Evolutionary conservation across 2,113 vertebrate genomes (phyloP).

Genomic region (Apodemus sylvaticus): DNA sequence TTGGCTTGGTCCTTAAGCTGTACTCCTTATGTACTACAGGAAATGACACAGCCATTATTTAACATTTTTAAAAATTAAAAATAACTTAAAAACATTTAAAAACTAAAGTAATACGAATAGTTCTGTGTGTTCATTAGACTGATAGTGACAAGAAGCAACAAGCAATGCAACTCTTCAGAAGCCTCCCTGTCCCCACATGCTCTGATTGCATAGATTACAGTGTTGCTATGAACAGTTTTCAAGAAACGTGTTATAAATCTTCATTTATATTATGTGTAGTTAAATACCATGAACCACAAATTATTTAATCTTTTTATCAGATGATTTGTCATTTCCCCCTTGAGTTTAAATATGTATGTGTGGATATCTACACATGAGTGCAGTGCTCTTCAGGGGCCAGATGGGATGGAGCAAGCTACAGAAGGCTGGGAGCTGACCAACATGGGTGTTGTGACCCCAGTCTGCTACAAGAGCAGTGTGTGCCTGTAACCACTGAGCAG

Average conservation of each 20-base stretch:
- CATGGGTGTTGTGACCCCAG: background rate
- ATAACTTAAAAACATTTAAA: conserved; percentile 44
- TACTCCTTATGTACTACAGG: conserved; percentile 58
- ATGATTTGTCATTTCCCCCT: background rate
- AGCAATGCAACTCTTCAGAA: background rate
- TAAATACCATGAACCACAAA: background rate
- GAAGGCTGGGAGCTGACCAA: background rate
- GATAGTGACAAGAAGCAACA: background rate
- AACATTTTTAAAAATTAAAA: conserved; percentile 61
- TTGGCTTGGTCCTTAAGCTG: conserved; percentile 43
- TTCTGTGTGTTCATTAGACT: conserved; percentile 18
- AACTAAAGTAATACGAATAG: conserved; percentile 56
- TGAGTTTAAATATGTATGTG: background rate
- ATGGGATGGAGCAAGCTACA: background rate
- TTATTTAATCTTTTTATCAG: conserved; percentile 15
- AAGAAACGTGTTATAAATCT: conserved; percentile 18
- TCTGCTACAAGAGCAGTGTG: background rate
- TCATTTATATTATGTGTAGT: background rate
- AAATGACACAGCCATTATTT: conserved; percentile 59
- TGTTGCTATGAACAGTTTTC: conserved; percentile 22
- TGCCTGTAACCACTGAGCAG: background rate
- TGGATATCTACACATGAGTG: background rate
- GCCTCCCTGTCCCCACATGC: background rate
- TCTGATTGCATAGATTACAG: background rate
- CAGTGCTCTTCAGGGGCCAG: background rate